Conservation (phyloP, 2,888 invertebrate species). For the Caenorhabditis doughertyi region DNA sequence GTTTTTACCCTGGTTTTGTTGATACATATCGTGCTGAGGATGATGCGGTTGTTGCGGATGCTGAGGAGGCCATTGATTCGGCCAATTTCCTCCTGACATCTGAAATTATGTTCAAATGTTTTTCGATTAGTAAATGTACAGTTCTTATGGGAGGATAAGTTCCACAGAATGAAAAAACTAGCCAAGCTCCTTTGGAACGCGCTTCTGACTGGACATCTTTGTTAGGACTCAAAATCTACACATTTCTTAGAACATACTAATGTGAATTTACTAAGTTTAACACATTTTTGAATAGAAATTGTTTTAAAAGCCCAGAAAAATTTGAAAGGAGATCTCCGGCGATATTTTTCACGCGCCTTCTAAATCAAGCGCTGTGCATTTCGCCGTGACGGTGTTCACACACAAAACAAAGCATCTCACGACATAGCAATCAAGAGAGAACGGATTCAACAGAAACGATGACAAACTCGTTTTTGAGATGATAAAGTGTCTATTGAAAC, state of each 20-base stretch:
- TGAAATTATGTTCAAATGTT: not conserved
- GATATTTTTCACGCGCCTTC: conserved; percentile 22
- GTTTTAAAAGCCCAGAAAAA: not conserved
- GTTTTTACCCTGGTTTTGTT: not conserved
- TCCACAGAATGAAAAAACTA: too few species aligned
- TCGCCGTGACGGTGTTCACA: conserved; percentile 20
- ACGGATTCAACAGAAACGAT: not conserved
- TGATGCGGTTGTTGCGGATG: conserved; percentile 1
- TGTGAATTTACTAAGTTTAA: too few species aligned
- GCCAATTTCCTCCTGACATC: conserved; percentile 26
- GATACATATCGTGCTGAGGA: conserved; percentile 13
- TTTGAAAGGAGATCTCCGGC: not conserved
- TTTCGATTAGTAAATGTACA: not conserved
- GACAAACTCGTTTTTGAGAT: conserved; percentile 16
- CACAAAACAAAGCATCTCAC: conserved; percentile 18
- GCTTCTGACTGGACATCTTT: too few species aligned
- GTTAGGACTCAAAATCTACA: too few species aligned
- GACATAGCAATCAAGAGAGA: not conserved
- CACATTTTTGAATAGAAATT: not conserved
- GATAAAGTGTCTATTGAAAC: not conserved
- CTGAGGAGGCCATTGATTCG: conserved; percentile 7
- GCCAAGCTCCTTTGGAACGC: too few species aligned
- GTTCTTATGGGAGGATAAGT: not conserved
- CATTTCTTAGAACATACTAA: too few species aligned
- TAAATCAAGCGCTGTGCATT: conserved; percentile 4